phyloP scores from a whole-genome alignment of 2,888 invertebrate genomes.

The Orgyia antiqua region DNA sequence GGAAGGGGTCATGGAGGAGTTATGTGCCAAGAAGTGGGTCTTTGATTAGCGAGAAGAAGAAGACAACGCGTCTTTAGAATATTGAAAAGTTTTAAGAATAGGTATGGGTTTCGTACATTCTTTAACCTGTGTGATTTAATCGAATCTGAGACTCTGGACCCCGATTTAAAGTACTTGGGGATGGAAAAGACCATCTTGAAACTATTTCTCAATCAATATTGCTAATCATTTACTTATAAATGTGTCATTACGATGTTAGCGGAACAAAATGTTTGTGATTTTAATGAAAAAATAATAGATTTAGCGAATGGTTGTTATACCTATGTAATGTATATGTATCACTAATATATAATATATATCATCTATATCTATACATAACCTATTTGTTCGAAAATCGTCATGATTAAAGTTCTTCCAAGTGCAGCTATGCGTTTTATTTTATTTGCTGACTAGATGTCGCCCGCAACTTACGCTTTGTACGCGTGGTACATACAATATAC shows the following conservation, averaged over 20 bases:
- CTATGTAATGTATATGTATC: slow-evolving; percentile 33
- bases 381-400: slow-evolving; percentile 52
- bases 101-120: too few species aligned
- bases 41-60: too few species aligned
- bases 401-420: slow-evolving; percentile 69
- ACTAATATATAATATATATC: slow-evolving; percentile 30
- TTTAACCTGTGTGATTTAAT: too few species aligned
- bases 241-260: slow-evolving; percentile 20
- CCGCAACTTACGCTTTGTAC: too few species aligned
- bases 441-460: too few species aligned
- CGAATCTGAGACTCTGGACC: too few species aligned
- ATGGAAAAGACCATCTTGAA: background rate
- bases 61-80: too few species aligned
- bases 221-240: background rate
- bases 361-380: slow-evolving; percentile 34
- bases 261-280: slow-evolving; percentile 37
- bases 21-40: too few species aligned
- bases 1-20: too few species aligned
- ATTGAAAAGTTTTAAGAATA: too few species aligned
- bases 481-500: too few species aligned
- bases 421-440: slow-evolving; percentile 14
- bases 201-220: background rate
- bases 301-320: slow-evolving; percentile 45
- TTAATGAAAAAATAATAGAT: slow-evolving; percentile 27
- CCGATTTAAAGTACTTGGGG: too few species aligned